Evolutionary conservation across 2,888 invertebrate species (phyloP).

Genomic region (Endotricha flammealis): DNA sequence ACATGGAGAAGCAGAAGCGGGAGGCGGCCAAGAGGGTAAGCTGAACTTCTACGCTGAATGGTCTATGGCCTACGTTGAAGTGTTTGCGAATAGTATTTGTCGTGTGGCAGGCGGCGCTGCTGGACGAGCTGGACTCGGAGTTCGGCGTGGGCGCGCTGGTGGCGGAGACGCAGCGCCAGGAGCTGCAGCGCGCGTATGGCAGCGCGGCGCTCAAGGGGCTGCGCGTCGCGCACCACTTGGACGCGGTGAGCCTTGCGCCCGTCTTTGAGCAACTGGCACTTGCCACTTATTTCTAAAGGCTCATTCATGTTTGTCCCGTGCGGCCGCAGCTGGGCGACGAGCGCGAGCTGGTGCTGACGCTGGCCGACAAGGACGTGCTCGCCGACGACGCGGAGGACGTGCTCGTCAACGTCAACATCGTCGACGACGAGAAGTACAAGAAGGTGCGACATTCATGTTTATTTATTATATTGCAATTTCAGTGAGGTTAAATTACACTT

Average conservation of each 20-base stretch:
- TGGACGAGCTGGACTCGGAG: slow-evolving; percentile 96
- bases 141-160: slow-evolving; percentile 93
- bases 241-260: too few species aligned
- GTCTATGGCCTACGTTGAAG: too few species aligned
- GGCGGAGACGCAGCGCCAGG: slow-evolving; percentile 83
- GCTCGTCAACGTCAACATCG: slow-evolving; percentile 93
- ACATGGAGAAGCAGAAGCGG: slow-evolving; percentile 86
- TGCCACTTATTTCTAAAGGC: too few species aligned
- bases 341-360: slow-evolving; percentile 90
- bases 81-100: slow-evolving; percentile 14
- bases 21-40: slow-evolving; percentile 90
- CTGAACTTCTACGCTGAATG: too few species aligned
- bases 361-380: slow-evolving; percentile 94
- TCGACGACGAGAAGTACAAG: slow-evolving; percentile 90
- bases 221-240: slow-evolving; percentile 87
- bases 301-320: slow-evolving; percentile 1
- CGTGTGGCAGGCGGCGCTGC: slow-evolving; percentile 85
- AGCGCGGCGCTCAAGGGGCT: slow-evolving; percentile 87
- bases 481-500: too few species aligned
- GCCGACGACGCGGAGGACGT: slow-evolving; percentile 91
- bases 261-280: too few species aligned
- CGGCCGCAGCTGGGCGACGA: slow-evolving; percentile 82
- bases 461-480: too few species aligned
- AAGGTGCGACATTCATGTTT: slow-evolving; percentile 81
- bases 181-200: slow-evolving; percentile 65